Conservation (phyloP, 2,888 invertebrate species). For the Mimachlamys varia region DNA sequence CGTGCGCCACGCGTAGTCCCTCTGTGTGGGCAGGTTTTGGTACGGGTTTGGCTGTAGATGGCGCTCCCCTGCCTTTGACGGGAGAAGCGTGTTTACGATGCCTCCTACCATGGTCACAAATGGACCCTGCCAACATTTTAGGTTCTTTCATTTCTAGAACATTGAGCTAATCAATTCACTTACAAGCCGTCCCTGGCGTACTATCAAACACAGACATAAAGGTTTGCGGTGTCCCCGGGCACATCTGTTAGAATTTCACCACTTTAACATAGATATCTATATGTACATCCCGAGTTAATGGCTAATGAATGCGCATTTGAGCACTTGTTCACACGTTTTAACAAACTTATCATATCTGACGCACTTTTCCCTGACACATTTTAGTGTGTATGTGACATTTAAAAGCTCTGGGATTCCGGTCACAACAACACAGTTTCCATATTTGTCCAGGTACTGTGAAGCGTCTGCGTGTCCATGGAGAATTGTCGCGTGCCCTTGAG, state of each 20-base stretch:
- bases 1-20: not conserved
- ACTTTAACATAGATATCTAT: not conserved
- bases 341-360: not conserved
- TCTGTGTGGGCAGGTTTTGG: not conserved
- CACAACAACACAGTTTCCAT: not conserved
- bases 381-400: no score
- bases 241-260: not conserved
- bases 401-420: not conserved
- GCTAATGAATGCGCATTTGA: not conserved
- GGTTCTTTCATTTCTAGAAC: conserved; percentile 2
- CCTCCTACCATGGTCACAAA: conserved; percentile 4
- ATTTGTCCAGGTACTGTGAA: not conserved
- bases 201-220: not conserved
- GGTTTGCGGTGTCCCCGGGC: not conserved
- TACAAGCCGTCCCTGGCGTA: not conserved
- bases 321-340: not conserved
- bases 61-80: not conserved
- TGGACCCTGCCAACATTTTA: conserved; percentile 3
- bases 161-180: not conserved
- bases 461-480: not conserved
- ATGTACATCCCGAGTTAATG: not conserved
- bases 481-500: not conserved
- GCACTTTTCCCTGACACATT: not conserved
- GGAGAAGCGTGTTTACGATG: not conserved
- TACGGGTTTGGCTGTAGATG: not conserved